These are phyloP conservation scores for Scaptomyza flava DNA, from an alignment of 2,888 invertebrate genomes.

Conservation along the genomic window DNA sequence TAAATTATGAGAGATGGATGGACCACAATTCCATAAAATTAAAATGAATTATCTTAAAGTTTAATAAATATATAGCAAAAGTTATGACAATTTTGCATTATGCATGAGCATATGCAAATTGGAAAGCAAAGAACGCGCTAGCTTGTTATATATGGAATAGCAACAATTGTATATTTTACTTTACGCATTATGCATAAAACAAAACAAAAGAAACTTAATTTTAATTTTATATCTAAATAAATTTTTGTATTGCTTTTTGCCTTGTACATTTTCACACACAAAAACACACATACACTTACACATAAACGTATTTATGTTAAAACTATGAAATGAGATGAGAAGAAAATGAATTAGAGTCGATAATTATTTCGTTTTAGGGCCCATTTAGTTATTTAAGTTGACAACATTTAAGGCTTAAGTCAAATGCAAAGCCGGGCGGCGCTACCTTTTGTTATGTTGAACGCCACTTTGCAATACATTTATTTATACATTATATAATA, in stretches of 20 bases:
- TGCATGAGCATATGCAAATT: conserved; percentile 60
- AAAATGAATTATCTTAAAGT: conserved; percentile 19
- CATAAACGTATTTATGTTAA: conserved; percentile 33
- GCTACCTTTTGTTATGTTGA: conserved; percentile 58
- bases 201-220: conserved; percentile 52
- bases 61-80: conserved; percentile 43
- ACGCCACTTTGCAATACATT: conserved; percentile 74
- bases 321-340: conserved; percentile 41
- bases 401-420: conserved; percentile 72
- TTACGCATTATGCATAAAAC: conserved; percentile 54
- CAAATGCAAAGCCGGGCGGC: conserved; percentile 69
- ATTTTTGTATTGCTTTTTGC: conserved; percentile 66
- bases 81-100: conserved; percentile 71
- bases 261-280: conserved; percentile 73
- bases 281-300: conserved; percentile 13
- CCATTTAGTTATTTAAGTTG: conserved; percentile 59
- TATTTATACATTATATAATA: conserved; percentile 60
- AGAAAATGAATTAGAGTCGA: conserved; percentile 15
- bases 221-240: conserved; percentile 66
- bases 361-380: conserved; percentile 42
- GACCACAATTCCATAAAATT: conserved; percentile 21
- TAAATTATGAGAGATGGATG: conserved; percentile 1
- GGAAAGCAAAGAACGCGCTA: conserved; percentile 58
- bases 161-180: conserved; percentile 76
- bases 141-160: conserved; percentile 76